Evolutionary conservation across 1,140 invertebrate species (phyloP).

Genomic region (Theocolax elegans): DNA sequence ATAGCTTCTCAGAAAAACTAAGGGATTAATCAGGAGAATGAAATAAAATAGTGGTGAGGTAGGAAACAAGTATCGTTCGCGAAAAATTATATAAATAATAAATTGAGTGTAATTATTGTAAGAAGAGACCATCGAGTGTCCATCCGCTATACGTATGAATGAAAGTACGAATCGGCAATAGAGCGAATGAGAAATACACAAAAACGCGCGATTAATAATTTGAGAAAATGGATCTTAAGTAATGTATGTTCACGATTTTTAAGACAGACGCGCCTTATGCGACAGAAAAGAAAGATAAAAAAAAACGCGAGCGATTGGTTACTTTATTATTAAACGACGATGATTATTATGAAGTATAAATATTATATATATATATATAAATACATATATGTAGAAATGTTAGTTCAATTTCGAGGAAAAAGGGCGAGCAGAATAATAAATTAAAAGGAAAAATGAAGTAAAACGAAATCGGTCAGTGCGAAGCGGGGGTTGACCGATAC

Average conservation of each 20-base stretch:
- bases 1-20: too few relatives aligned
- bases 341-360: conserved; percentile 47
- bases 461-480: conserved; percentile 25
- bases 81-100: conserved; percentile 21
- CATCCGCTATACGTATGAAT: conserved; percentile 1
- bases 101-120: conserved; percentile 16
- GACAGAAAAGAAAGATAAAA: conserved; percentile 16
- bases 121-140: conserved; percentile 5
- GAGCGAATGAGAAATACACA: background rate
- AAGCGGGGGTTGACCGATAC: conserved; percentile 38
- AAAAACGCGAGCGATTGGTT: conserved; percentile 48
- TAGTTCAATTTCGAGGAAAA: conserved; percentile 50
- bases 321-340: conserved; percentile 51
- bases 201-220: conserved; percentile 12
- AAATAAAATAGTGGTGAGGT: too few relatives aligned
- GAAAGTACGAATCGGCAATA: background rate
- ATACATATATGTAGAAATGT: conserved; percentile 47
- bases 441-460: conserved; percentile 4
- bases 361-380: conserved; percentile 46
- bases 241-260: conserved; percentile 12
- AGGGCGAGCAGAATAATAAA: conserved; percentile 27
- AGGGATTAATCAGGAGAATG: too few relatives aligned
- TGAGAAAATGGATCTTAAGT: conserved; percentile 17
- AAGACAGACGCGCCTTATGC: conserved; percentile 5
- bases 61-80: background rate